These are phyloP conservation scores for Onychostoma macrolepis DNA, from an alignment of 2,113 vertebrate genomes.

Conservation along the genomic window DNA sequence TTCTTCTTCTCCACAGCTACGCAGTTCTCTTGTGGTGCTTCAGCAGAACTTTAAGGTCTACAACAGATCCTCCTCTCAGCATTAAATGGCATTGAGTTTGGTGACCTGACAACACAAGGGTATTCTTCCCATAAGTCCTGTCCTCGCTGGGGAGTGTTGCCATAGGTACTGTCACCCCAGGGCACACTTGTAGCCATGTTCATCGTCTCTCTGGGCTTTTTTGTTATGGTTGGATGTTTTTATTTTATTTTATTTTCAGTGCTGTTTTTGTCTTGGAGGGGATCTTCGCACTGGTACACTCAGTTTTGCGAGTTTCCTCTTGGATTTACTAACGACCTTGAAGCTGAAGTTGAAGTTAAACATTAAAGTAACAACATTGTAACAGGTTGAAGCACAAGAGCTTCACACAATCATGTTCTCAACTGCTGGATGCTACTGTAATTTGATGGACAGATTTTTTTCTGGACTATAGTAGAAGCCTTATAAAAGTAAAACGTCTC, in stretches of 20 bases:
- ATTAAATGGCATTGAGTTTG: slow-evolving; percentile 57
- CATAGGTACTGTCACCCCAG: slow-evolving; percentile 45
- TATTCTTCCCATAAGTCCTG: slow-evolving; percentile 48
- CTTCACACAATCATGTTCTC: background rate
- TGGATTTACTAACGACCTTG: background rate
- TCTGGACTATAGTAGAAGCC: background rate
- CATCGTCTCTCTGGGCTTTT: slow-evolving; percentile 27
- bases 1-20: slow-evolving; percentile 76
- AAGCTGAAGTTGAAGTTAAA: background rate
- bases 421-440: background rate
- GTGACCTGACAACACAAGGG: background rate
- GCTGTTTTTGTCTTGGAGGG: background rate
- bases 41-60: slow-evolving; percentile 87
- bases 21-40: slow-evolving; percentile 86
- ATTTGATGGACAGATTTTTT: background rate
- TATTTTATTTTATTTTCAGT: slow-evolving; percentile 15
- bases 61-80: slow-evolving; percentile 74
- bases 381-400: background rate
- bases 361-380: background rate
- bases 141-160: slow-evolving; percentile 49
- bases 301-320: background rate
- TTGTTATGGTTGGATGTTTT: slow-evolving; percentile 36
- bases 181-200: slow-evolving; percentile 20
- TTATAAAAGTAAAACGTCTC: background rate
- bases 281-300: background rate